Base-by-base conservation (phyloP, 2,797 vertebrate genomes). In the Halcyon chelicuti region DNA sequence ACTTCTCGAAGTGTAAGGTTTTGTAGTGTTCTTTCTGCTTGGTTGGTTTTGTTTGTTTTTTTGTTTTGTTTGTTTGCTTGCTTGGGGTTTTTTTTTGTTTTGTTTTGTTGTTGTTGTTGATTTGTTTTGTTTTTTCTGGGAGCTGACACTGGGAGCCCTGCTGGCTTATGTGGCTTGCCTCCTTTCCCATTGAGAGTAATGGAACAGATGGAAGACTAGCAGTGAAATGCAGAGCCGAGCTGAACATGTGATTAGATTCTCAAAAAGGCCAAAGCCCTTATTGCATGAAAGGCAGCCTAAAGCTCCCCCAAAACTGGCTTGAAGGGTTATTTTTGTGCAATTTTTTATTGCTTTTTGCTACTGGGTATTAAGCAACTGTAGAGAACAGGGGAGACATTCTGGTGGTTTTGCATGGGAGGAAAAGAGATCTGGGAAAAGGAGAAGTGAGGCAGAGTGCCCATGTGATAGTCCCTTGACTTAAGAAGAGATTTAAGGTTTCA, bases 211-310 rank as follows among this genome's bases (percentile, higher is more conserved):
- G 93, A 88, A 93, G 65, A 23, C 44, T 12, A 62, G 72, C 68
- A 88, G 61, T 65, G 66, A 91, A 83, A 81, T 35, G 26, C 57
- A 77, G 52, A 57, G 23, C 0, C 0, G 81, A 86, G 73, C 60
- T 87, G 67, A 90, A 88, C 22, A 18, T 68, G 68, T 90, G 87
- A 94, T 94, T 88, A 84, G 81, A 74, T 86, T 88, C 42, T 58
- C 80, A 81, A 88, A 95, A 96, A 86, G 75, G 68, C 66, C 90
- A 86, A 90, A 95, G 73, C 75, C 66, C 42, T 75, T 70, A 37
- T 42, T 75, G 62, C 65, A n/a, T n/a, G 46, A 70, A 81, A 76
- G 79, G 79, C 79, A 88, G 89, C 66, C 91, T 96, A 95, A 76
- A 84, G 62, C 62, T 88, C 81, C 66, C 47, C 40, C 71, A 78